Evolutionary conservation across 2,113 vertebrate species (phyloP), one percentile per base, ranked within the genome.

Genomic region (Eptesicus fuscus): DNA sequence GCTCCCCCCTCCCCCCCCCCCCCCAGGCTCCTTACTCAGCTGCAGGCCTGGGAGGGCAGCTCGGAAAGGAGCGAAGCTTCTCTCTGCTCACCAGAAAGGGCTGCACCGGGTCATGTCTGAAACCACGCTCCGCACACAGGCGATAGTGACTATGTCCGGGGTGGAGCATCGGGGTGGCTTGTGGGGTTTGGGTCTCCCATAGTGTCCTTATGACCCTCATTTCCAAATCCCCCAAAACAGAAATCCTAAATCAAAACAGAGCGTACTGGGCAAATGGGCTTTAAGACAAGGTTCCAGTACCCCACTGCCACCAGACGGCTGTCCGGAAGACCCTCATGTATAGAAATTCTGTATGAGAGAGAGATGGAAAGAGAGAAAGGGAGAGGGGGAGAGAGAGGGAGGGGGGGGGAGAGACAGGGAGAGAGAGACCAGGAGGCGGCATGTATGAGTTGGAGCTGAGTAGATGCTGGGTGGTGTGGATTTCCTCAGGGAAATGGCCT

Each of bases 241-340:
- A 93, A 91, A 83, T 78, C 51, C 71, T 83, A 83, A 85, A 20
- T 78, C 23, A 40, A 96, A 84, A 88, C 17, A 74, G 76, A 92
- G 32, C 14, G 76, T 77, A 37, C 40, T 51, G 69, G 23, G 40
- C 16, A 88, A 87, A 82, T 61, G 7, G 44, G 40, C 56, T 89
- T 77, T 40, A 30, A 47, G 44, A 76, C 37, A 77, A 71, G 91
- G 28, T 20, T 70, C 28, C 16, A 35, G 61, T 17, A 35, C 18
- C 67, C 22, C 14, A 22, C 49, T 3, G 65, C 56, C 32, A 40
- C 67, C 17, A 13, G 69, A 49, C 42, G 40, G 61, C 37, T 79
- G 30, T 37, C 20, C 0, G 1, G 61, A 59, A 90, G 56, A n/a
- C 76, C 74, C 49, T 74, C 5, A 0, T 0, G 6, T 56, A 7